Evolutionary conservation across 1,140 invertebrate genomes (phyloP).

Genomic region (Nasonia longicornis): DNA sequence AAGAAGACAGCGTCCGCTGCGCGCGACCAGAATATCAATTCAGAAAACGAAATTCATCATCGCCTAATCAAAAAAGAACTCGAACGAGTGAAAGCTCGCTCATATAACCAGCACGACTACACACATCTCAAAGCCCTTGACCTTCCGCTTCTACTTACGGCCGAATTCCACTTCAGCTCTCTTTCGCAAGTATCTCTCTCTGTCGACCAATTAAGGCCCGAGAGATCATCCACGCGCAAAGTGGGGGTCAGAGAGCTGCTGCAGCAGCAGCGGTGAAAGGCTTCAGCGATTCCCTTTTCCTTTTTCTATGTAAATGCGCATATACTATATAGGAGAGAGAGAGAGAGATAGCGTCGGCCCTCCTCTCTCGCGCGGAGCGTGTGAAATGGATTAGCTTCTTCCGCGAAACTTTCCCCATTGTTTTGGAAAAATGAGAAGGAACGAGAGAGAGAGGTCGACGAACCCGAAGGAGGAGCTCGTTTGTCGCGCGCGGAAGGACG

Average conservation of each 20-base stretch:
- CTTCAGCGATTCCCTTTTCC: neutral
- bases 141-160: constrained; percentile 56
- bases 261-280: constrained; percentile 26
- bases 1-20: too few relatives aligned
- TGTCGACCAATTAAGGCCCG: constrained; percentile 24
- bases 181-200: neutral
- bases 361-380: neutral
- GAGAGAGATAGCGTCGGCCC: neutral
- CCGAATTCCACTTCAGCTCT: constrained; percentile 57
- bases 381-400: constrained; percentile 54
- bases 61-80: neutral
- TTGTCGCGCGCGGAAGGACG: constrained; percentile 10
- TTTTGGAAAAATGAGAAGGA: constrained; percentile 54
- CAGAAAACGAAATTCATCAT: neutral
- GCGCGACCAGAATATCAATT: neutral
- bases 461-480: constrained; percentile 35
- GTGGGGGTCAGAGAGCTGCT: neutral
- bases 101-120: neutral
- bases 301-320: neutral
- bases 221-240: neutral
- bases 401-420: constrained; percentile 68
- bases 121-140: constrained; percentile 59
- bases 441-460: constrained; percentile 42
- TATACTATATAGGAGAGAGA: neutral
- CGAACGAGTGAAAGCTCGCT: constrained; percentile 15